These are phyloP conservation scores for Ethmia dodecea DNA, from an alignment of 2,888 invertebrate genomes.

Conservation along the genomic window DNA sequence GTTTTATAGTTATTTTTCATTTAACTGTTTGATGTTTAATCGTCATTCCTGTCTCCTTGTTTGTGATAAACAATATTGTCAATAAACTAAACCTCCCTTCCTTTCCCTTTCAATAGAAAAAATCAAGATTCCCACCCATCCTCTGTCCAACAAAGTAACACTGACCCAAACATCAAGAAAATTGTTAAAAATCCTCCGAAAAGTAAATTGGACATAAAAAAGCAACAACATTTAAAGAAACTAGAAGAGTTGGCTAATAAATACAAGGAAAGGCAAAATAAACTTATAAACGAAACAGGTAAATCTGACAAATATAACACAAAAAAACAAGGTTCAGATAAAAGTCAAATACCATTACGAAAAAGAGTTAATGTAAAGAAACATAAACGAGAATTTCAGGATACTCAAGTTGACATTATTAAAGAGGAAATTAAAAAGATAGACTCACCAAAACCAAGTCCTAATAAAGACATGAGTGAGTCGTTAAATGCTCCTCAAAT, in stretches of 20 bases:
- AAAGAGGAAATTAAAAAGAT: slow-evolving; percentile 1
- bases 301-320: slow-evolving; percentile 9
- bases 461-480: slow-evolving; percentile 3
- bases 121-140: slow-evolving; percentile 40
- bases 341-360: slow-evolving; percentile 51
- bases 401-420: background rate
- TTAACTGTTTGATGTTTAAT: slow-evolving; percentile 15
- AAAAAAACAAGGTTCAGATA: slow-evolving; percentile 24
- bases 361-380: slow-evolving; percentile 29
- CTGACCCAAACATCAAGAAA: slow-evolving; percentile 44
- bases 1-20: slow-evolving; percentile 19
- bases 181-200: slow-evolving; percentile 33
- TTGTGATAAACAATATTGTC: slow-evolving; percentile 38
- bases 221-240: slow-evolving; percentile 56
- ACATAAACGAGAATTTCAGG: slow-evolving; percentile 11
- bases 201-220: slow-evolving; percentile 41
- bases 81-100: slow-evolving; percentile 43
- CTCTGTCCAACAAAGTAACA: slow-evolving; percentile 43
- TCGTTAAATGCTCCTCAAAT: background rate
- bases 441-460: slow-evolving; percentile 3
- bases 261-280: slow-evolving; percentile 41
- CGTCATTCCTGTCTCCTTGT: slow-evolving; percentile 71
- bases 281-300: slow-evolving; percentile 8
- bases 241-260: slow-evolving; percentile 57
- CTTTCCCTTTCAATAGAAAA: slow-evolving; percentile 67